Evolutionary conservation across 2,797 vertebrate genomes (phyloP), one percentile per base, ranked within the genome.

Genomic region (Lepus oiostolus): DNA sequence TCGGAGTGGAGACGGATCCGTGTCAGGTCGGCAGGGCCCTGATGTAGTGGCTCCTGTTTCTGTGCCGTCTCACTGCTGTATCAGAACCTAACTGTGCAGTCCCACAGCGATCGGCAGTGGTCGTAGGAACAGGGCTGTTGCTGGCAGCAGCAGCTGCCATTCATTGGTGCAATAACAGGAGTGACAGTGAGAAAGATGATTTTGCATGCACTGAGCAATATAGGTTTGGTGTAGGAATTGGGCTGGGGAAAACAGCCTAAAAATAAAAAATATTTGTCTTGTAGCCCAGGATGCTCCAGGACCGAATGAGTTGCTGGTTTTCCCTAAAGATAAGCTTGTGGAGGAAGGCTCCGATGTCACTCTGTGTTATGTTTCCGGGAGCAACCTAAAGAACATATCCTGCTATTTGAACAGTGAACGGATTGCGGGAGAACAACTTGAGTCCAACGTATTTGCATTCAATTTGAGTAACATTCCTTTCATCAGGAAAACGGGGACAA

Each of bases 311-410:
- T 0, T 9, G 2, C 19, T 32, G 24, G 76, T 98, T 83, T 98
- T 98, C 84, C 98, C 98, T 70, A 5, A 71, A 28, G 84, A 97
- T 5, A 98, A 97, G 74, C 4, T 97, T 68, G 54, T 98, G 67
- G 97, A 97, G 63, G 97, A 97, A 93, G 98, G 98, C 50, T 97
- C 98, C 79, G 47, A 85, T 68, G 62, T 98, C 74, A 98, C 90
- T 32, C 24, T 98, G 42, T 99, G 98, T 76, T 98, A 98, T 70
- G 19, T 98, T 82, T 97, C 95, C 58, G 81, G 81, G 5, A 95
- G 70, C 77, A 94, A 92, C 7, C 38, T 86, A 5, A 19, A 32
- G 2, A 83, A 95, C 12, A 2, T 82, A 42, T n/a, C 63, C 7
- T 97, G 98, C 74, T n/a, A 2, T 12, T 88, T 94, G 58, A 47